These are phyloP conservation scores for Mythimna loreyi DNA, from an alignment of 2,888 invertebrate genomes.

Conservation along the genomic window DNA sequence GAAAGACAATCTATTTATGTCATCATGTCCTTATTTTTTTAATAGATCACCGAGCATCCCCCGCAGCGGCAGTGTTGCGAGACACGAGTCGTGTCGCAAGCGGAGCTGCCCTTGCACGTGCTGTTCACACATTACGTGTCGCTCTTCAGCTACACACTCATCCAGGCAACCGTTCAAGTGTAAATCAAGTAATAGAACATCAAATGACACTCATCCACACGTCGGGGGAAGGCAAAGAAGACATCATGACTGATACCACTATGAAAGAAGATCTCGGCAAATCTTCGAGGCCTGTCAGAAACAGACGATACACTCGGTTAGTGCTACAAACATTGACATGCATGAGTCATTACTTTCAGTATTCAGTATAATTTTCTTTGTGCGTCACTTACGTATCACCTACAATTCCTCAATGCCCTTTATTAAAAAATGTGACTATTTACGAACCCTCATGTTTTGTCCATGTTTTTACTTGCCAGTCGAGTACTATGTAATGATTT, in stretches of 20 bases:
- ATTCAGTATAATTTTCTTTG: slow-evolving; percentile 83
- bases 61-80: slow-evolving; percentile 86
- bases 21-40: slow-evolving; percentile 90
- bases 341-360: slow-evolving; percentile 86
- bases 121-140: slow-evolving; percentile 67
- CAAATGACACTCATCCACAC: slow-evolving; percentile 86
- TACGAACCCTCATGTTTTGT: slow-evolving; percentile 1
- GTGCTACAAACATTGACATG: slow-evolving; percentile 71
- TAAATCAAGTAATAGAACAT: slow-evolving; percentile 60
- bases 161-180: slow-evolving; percentile 58
- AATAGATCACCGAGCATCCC: slow-evolving; percentile 90
- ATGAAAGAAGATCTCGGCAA: slow-evolving; percentile 87
- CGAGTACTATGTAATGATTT: slow-evolving; percentile 22
- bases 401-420: slow-evolving; percentile 67
- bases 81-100: slow-evolving; percentile 85
- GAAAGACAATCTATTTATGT: slow-evolving; percentile 89
- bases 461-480: slow-evolving; percentile 31
- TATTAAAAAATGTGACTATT: slow-evolving; percentile 61
- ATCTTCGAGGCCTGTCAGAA: slow-evolving; percentile 92
- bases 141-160: slow-evolving; percentile 58
- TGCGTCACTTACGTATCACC: slow-evolving; percentile 78
- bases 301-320: slow-evolving; percentile 94
- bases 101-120: slow-evolving; percentile 87
- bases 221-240: slow-evolving; percentile 71
- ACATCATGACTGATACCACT: slow-evolving; percentile 80